Evolutionary conservation across 2,888 invertebrate species (phyloP), one percentile per base, ranked within the genome.

Genomic region (Rhagonycha fulva): DNA sequence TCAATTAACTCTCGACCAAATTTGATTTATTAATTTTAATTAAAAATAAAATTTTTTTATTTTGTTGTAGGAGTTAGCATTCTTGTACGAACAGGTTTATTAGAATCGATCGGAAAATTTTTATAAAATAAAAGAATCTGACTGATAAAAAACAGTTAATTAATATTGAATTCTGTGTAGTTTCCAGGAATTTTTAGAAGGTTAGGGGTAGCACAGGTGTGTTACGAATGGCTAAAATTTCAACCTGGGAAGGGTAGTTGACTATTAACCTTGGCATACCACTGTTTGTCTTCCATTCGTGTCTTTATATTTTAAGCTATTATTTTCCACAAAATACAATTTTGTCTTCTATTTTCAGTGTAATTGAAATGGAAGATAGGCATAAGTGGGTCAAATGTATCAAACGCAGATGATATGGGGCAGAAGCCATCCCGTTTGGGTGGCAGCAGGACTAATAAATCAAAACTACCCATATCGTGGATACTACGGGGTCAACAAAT

Each of bases 391-490:
- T 66, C 32, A 60, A 72, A 67, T 62, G 68, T 47, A 67, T 47
- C 47, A 23, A 23, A 61, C 47, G 71, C 74, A 76, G 71, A 78
- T 76, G 78, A 78, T 72, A 88, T 91, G 90, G 90, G 90, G 86
- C 90, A 90, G 85, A 89, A 88, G 86, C 86, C 90, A 82, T 90
- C 90, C 83, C 87, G 87, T 86, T 76, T 83, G 80, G 83, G 81
- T 81, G 82, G 82, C 80, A 47, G 47, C 47, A 80, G 79, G 76
- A 82, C 82, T 73, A 84, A 83, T 81, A 88, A 89, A 82, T 90
- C 94, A 79, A 94, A 94, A 87, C 91, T 94, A 87, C 93, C 94
- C 74, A 89, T 94, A 74, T 93, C 94, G 71, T 94, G 94, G 94
- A 93, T 94, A 74, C 88, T 94, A 62, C 91, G 92, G 83, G 92